Conservation (phyloP, 53 echinoderm and acorn worm genomes). For the Henricia sp. region DNA sequence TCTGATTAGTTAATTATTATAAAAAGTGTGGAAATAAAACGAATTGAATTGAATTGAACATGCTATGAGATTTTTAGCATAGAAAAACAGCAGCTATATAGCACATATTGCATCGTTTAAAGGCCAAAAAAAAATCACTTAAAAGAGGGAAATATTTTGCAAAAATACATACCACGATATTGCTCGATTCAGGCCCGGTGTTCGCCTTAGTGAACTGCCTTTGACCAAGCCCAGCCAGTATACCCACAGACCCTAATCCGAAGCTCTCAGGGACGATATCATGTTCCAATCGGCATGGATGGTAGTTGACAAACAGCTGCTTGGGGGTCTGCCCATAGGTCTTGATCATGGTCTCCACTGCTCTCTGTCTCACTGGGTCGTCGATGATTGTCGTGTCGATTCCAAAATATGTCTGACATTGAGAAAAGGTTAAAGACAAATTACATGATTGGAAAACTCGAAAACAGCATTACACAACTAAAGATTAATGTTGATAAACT, state of each 20-base stretch:
- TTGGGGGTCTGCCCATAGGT: conserved; percentile 98
- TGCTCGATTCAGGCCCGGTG: conserved; percentile 20
- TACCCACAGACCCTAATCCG: conserved; percentile 40
- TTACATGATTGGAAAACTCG: background rate
- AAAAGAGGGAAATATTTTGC: too few species aligned
- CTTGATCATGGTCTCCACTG: conserved; percentile 99
- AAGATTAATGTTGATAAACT: too few species aligned
- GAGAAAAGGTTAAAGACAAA: background rate
- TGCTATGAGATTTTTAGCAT: too few species aligned
- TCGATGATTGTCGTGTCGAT: conserved; percentile 80
- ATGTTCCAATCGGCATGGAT: conserved; percentile 65
- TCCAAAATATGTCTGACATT: conserved; percentile 98
- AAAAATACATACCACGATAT: conserved; percentile 31
- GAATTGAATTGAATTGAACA: too few species aligned
- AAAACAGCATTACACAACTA: background rate
- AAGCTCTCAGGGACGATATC: conserved; percentile 56
- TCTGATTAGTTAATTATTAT: too few species aligned
- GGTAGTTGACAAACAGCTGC: conserved; percentile 85
- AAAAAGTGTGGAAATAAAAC: too few species aligned
- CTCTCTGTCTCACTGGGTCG: conserved; percentile 77
- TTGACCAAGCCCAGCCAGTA: conserved; percentile 24
- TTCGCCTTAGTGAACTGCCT: conserved; percentile 20
- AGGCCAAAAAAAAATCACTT: too few species aligned
- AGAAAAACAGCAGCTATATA: too few species aligned
- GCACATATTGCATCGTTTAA: too few species aligned